Evolutionary conservation across 2,797 vertebrate species (phyloP), one percentile per base, ranked within the genome.

Genomic region (Cyclopterus lumpus): DNA sequence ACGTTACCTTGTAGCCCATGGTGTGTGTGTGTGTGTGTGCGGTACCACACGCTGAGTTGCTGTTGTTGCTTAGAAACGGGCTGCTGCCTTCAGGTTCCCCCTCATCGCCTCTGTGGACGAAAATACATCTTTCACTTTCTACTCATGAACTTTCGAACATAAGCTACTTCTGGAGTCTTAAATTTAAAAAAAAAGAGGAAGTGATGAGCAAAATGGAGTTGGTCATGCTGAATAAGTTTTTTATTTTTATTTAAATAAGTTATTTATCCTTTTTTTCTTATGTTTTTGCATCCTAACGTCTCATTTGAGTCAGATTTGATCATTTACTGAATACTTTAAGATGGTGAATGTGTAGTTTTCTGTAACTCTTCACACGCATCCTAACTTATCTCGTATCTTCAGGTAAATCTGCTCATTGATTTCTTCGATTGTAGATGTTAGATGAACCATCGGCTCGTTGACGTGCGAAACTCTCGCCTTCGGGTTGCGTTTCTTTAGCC

Each of bases 1-100:
- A 22, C 0, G 10, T 86, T 89, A 93, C 92, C 92, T 92, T 93
- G 88, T 93, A 93, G 78, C 65, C 86, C 92, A 93, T 92, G 67
- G 6, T 71, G 71, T 51, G 58, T 51, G 38, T 28, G 26, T 28
- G 26, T 28, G 26, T 28, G 26, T 28, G 26, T 26, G 26, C 20
- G 20, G 18, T 36, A 1, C 44, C 0, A 30, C 55, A 24, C 53
- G 22, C 63, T 61, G 71, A 2, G 75, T 59, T 64, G 82, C 20
- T 73, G 75, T 8, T 73, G 90, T 85, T 86, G 82, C 80, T 87
- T 83, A 86, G 87, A 77, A 77, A 88, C 71, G 1, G 20, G 28
- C 38, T 65, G 66, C 69, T 65, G 70, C 53, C 57, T 67, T 67
- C 86, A 77, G 71, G 74, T 71, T 60, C 66, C 40, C 58, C 51